Conservation (phyloP, 1,140 invertebrate genomes). For the Mylabris phalerata region DNA sequence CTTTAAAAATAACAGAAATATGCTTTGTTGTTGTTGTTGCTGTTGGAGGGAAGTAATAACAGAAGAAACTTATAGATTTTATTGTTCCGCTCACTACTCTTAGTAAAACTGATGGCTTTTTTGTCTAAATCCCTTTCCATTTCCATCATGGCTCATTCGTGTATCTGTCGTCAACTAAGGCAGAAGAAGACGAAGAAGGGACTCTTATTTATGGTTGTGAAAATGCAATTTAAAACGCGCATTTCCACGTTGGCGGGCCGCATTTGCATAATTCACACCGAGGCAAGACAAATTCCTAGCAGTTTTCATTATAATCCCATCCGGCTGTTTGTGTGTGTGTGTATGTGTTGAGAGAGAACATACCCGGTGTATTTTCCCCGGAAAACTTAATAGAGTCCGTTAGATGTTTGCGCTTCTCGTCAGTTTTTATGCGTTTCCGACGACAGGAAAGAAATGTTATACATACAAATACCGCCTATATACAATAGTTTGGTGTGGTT, state of each 20-base stretch:
- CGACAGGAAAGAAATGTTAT: constrained; percentile 13
- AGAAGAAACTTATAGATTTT: background rate
- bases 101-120: no score
- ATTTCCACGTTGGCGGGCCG: constrained; percentile 34
- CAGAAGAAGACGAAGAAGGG: background rate
- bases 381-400: constrained; percentile 34
- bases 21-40: constrained; percentile 3
- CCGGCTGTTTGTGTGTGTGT: constrained; percentile 8
- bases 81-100: background rate
- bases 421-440: constrained; percentile 20
- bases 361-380: constrained; percentile 15
- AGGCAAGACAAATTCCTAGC: constrained; percentile 37
- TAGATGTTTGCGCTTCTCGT: constrained; percentile 31
- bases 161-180: no score
- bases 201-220: constrained; percentile 34
- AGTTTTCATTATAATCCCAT: constrained; percentile 38
- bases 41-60: background rate
- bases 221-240: constrained; percentile 37
- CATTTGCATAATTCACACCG: constrained; percentile 38
- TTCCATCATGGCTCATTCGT: background rate
- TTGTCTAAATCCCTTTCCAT: constrained; percentile 1
- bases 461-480: background rate
- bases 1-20: constrained; percentile 8
- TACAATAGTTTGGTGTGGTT: no score
- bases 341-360: no score